phyloP scores from a whole-genome alignment of 2,797 vertebrate species.

The Ptychobarbus kaznakovi region DNA sequence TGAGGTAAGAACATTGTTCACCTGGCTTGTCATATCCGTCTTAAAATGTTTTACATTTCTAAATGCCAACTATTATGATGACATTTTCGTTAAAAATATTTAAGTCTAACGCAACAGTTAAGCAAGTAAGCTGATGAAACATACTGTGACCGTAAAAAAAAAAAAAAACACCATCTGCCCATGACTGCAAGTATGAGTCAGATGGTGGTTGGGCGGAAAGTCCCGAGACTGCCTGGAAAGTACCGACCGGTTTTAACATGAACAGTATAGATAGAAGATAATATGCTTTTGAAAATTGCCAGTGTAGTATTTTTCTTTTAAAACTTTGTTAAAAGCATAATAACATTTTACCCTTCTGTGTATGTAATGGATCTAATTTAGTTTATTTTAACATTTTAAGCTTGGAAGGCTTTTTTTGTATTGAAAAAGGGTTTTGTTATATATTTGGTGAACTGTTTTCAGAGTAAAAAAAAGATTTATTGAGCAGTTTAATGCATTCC shows the following conservation, averaged over 20 bases:
- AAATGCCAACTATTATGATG: background rate
- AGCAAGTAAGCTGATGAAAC: background rate
- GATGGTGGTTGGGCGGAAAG: slow-evolving; percentile 51
- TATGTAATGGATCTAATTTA: background rate
- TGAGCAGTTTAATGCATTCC: background rate
- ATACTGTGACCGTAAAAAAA: background rate
- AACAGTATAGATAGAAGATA: too few relatives aligned
- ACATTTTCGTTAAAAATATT: too few relatives aligned
- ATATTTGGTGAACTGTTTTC: background rate
- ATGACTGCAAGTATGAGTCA: background rate
- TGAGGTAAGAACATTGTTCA: slow-evolving; percentile 78
- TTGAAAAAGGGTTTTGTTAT: background rate
- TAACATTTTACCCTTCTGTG: background rate
- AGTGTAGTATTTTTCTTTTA: background rate
- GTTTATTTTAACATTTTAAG: background rate
- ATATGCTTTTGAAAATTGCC: background rate
- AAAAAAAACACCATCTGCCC: background rate
- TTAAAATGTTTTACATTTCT: background rate
- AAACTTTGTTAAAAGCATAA: background rate
- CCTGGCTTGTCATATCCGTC: background rate
- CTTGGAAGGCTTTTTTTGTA: background rate
- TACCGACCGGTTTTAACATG: too few relatives aligned
- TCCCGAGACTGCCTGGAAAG: slow-evolving; percentile 52
- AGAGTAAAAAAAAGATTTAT: background rate
- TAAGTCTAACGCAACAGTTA: background rate